phyloP scores from a whole-genome alignment of 2,113 vertebrate genomes.

The Antidorcas marsupialis region DNA sequence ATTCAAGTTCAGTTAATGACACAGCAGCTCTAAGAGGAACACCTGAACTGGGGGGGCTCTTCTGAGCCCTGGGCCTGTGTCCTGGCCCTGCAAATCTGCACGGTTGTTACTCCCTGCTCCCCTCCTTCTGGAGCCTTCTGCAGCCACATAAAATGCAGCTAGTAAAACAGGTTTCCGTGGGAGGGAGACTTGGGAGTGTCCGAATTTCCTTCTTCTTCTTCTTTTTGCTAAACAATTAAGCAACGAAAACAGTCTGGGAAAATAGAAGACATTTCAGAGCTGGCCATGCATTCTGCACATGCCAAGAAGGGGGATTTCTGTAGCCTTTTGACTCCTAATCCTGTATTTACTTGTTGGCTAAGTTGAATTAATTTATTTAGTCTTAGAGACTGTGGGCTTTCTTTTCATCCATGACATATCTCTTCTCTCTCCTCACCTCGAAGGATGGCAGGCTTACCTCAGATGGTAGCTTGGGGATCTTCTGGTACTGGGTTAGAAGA shows the following conservation, averaged over 20 bases:
- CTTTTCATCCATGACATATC: background rate
- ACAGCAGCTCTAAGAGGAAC: constrained; percentile 72
- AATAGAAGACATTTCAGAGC: constrained; percentile 22
- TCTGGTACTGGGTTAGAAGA: constrained; percentile 21
- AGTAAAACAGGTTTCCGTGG: constrained; percentile 52
- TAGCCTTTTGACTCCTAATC: constrained; percentile 39
- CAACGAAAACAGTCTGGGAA: constrained; percentile 18
- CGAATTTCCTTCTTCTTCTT: constrained; percentile 22
- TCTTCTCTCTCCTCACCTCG: background rate
- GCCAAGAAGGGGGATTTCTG: background rate
- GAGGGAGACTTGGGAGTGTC: constrained; percentile 34
- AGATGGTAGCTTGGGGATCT: background rate
- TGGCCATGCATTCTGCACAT: constrained; percentile 21
- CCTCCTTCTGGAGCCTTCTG: constrained; percentile 60
- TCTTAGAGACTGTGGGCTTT: background rate
- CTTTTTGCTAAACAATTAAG: constrained; percentile 30
- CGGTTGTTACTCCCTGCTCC: constrained; percentile 45
- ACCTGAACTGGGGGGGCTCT: constrained; percentile 73
- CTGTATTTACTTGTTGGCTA: constrained; percentile 50
- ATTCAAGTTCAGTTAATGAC: constrained; percentile 78
- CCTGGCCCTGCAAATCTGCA: constrained; percentile 55
- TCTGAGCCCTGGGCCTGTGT: constrained; percentile 65
- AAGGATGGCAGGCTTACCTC: constrained; percentile 12
- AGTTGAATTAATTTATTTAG: constrained; percentile 36
- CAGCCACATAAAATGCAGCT: constrained; percentile 44